These are phyloP conservation scores for Anguilla marmorata DNA, from an alignment of 2,797 vertebrate genomes.

Conservation along the genomic window DNA sequence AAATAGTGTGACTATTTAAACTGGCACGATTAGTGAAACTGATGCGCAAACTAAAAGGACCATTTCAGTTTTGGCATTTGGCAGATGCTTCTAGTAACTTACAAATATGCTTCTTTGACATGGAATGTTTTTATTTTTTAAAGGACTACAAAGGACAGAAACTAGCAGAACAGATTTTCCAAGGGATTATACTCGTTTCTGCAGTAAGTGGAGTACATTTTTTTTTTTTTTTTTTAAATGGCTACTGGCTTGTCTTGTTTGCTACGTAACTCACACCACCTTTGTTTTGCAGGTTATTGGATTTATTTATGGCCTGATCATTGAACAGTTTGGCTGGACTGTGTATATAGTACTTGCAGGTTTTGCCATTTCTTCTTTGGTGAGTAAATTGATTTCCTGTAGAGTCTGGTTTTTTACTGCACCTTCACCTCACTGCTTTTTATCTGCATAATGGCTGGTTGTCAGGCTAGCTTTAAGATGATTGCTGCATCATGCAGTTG, in stretches of 20 bases:
- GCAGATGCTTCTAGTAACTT: not conserved
- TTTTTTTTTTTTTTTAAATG: not conserved
- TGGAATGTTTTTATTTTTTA: not conserved
- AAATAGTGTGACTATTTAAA: not conserved
- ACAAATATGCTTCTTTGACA: not conserved
- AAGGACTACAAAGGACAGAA: constrained; percentile 99
- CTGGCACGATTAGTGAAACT: not conserved
- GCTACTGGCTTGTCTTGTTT: not conserved
- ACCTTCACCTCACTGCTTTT: not conserved
- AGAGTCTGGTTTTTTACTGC: not conserved
- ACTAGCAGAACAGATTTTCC: constrained; percentile 96
- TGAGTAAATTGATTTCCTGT: constrained; percentile 63
- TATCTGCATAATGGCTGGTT: not conserved
- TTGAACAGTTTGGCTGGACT: constrained; percentile 96
- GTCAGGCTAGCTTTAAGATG: not conserved
- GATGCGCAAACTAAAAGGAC: no score
- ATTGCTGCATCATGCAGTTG: not conserved
- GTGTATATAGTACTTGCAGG: constrained; percentile 93
- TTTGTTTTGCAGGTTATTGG: constrained; percentile 80
- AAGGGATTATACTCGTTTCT: constrained; percentile 92
- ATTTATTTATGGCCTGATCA: constrained; percentile 87
- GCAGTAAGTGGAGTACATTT: constrained; percentile 76
- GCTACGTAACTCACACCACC: constrained; percentile 6
- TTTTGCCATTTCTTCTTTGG: constrained; percentile 90
- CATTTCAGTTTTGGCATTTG: not conserved